Percentiles rank a stretch among this genome's conserved stretches.
Evolutionary conservation across 2,113 vertebrate species (phyloP).

Genomic region (Alosa alosa): DNA sequence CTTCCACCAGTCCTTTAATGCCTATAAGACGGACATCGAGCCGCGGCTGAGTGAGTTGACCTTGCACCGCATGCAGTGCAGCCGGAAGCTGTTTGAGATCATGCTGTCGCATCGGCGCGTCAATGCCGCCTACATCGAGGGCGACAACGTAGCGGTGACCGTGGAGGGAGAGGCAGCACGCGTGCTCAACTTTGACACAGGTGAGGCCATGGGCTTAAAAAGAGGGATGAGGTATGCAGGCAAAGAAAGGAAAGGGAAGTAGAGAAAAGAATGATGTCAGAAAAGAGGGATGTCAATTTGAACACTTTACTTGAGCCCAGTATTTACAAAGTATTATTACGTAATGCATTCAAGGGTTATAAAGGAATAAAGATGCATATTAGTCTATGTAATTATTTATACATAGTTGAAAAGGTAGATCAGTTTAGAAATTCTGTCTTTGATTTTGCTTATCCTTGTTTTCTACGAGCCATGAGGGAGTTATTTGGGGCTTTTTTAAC

Average conservation of each 20-base stretch:
- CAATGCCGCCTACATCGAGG: conserved; percentile 69
- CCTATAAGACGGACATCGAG: conserved; percentile 74
- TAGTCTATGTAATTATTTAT: too few relatives aligned
- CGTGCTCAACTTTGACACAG: conserved; percentile 75
- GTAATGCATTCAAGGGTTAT: too few relatives aligned
- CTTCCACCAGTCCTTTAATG: conserved; percentile 76
- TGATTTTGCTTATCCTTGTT: not conserved
- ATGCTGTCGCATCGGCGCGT: conserved; percentile 71
- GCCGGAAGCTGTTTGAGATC: conserved; percentile 73
- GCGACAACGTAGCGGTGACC: conserved; percentile 70
- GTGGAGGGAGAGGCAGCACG: conserved; percentile 74
- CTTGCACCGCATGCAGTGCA: conserved; percentile 68
- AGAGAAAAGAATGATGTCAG: too few relatives aligned
- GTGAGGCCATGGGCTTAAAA: conserved; percentile 41
- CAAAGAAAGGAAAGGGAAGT: not conserved
- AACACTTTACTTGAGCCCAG: too few relatives aligned
- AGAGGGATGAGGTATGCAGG: too few relatives aligned
- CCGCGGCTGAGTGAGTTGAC: conserved; percentile 66
- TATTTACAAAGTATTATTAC: not conserved
- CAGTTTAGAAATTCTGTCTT: not conserved
- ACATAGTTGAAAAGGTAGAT: too few relatives aligned
- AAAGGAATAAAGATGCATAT: too few relatives aligned
- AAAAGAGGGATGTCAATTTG: not conserved
- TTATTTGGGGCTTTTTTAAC: not conserved
- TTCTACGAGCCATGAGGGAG: not conserved